These are phyloP conservation scores for Microctenopoma steveboyesi DNA, from an alignment of 2,797 vertebrate species.

Conservation along the genomic window DNA sequence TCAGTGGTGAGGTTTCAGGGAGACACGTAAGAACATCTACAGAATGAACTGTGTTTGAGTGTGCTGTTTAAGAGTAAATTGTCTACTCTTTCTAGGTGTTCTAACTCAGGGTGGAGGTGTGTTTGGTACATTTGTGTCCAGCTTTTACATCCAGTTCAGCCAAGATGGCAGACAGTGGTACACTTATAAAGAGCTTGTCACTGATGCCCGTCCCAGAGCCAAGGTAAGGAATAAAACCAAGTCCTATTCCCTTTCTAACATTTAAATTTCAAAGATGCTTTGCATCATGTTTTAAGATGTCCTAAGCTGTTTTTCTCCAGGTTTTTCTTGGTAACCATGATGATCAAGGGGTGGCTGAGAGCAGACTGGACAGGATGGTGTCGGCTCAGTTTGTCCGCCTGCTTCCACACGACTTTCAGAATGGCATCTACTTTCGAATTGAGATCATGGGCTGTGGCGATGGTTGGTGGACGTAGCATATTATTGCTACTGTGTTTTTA, in stretches of 20 bases:
- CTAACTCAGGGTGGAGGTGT: conserved; percentile 82
- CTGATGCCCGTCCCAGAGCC: conserved; percentile 68
- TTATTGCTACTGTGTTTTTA: background rate
- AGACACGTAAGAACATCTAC: background rate
- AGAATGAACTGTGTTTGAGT: background rate
- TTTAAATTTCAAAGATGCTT: background rate
- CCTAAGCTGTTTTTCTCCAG: conserved; percentile 57
- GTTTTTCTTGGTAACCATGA: conserved; percentile 83
- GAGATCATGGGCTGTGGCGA: conserved; percentile 90
- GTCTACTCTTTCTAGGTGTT: conserved; percentile 76
- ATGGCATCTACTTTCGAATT: conserved; percentile 79
- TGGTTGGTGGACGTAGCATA: conserved; percentile 55
- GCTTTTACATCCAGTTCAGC: conserved; percentile 90
- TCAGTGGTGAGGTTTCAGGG: conserved; percentile 82
- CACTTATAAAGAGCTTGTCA: conserved; percentile 78
- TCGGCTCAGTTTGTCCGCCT: conserved; percentile 83
- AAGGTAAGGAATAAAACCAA: conserved; percentile 75
- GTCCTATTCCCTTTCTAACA: background rate
- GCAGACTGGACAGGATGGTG: conserved; percentile 82
- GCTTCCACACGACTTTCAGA: conserved; percentile 82
- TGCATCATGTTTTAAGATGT: background rate
- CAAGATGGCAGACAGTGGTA: conserved; percentile 82
- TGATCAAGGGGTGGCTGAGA: conserved; percentile 65
- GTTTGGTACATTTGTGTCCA: conserved; percentile 79
- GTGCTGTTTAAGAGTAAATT: background rate